Base-by-base conservation (phyloP, 2,888 invertebrate genomes). In the Melanostoma scalare region DNA sequence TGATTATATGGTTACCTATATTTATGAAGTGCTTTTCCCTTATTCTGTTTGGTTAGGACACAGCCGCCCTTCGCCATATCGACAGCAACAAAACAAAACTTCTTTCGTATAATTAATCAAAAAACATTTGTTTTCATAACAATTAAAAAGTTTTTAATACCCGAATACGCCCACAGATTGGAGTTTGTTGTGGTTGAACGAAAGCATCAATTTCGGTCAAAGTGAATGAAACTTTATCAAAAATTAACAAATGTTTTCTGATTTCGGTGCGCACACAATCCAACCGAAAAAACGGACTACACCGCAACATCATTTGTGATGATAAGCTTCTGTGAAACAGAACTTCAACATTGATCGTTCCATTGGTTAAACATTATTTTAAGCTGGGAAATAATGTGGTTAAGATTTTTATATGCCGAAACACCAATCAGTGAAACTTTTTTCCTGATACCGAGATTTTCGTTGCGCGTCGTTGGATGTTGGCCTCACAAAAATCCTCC, bases 401-500 rank as follows among this genome's bases (percentile, higher is more conserved):
- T 87, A 9, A 72, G 68, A 20, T 82, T 87, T 69, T 80, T 87
- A 56, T 80, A 82, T 20, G 73, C 75, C 33, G 76, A 48, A 61
- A 86, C 86, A 56, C 75, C 89, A 68, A 89, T 89, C 67, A 76
- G 84, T n/a, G 61, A 78, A 30, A 88, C 87, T 81, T 90, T 89
- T 65, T 89, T 88, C 58, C 80, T 85, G 33, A 87, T 90, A 71
- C 89, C 89, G 8, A 88, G 87, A 63, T 65, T 89, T 68, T 85
- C 88, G 6, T 88, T 87, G 6, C 73, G 67, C n/a, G 77, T 88
- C 60, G 86, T 88, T 30, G 91, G 90, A 36, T 88, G 89, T 85
- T 91, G 90, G 90, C 90, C 90, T 2, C 85, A 86, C 52, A 53
- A 61, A 3, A 48, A 74, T 30, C 86, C 86, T 9, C 86, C 85